Percentiles rank a stretch among this genome's conserved stretches.
phyloP scores from a whole-genome alignment of 2,888 invertebrate species.

The Proisotoma minuta region DNA sequence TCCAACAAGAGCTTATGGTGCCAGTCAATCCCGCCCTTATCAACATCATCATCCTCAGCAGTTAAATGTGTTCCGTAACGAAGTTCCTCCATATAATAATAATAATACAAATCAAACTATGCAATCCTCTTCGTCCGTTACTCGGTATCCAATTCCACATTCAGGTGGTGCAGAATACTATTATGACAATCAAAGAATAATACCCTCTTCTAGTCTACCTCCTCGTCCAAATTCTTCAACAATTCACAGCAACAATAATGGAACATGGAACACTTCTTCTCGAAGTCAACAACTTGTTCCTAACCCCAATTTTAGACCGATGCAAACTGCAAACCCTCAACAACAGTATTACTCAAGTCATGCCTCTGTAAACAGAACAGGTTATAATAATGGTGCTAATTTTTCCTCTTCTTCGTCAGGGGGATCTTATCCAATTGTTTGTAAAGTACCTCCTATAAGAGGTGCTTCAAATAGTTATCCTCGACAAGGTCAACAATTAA shows the following conservation, averaged over 20 bases:
- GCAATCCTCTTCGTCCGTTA: neutral
- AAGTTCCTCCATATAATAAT: too few relatives aligned
- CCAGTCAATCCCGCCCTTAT: neutral
- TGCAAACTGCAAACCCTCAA: too few relatives aligned
- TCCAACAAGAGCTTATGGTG: too few relatives aligned
- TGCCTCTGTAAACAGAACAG: too few relatives aligned
- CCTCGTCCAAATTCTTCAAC: neutral
- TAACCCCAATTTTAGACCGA: neutral
- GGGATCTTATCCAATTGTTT: neutral
- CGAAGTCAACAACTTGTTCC: neutral
- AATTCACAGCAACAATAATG: neutral
- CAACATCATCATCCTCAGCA: slow-evolving; percentile 10
- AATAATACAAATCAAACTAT: neutral
- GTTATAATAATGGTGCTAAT: neutral
- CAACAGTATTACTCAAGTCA: slow-evolving; percentile 1
- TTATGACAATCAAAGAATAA: slow-evolving; percentile 13
- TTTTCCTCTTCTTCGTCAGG: neutral
- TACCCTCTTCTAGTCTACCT: neutral
- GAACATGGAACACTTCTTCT: neutral
- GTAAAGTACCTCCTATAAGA: neutral
- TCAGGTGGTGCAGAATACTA: slow-evolving; percentile 18
- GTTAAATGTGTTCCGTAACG: neutral
- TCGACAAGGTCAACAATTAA: neutral
- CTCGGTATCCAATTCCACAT: neutral
- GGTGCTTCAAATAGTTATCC: neutral